Base-by-base conservation (phyloP, 1,140 invertebrate species). In the Macrotrachela quadricornifera region DNA sequence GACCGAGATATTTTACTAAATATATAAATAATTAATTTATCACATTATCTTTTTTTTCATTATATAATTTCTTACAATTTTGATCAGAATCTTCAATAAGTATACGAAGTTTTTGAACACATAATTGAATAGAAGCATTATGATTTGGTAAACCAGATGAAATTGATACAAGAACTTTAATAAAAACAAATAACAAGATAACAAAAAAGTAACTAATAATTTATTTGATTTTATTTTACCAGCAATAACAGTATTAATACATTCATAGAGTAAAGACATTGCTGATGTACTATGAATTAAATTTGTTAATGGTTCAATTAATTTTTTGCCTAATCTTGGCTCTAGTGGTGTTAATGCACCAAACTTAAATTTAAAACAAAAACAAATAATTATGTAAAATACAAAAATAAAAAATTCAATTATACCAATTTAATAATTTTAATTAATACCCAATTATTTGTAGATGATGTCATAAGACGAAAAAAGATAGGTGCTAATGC, bases 401-500 rank as follows among this genome's bases (percentile, higher is more conserved):
- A 49, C 54, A 12, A 45, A 15, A 41, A 18, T 41, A 78, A 80
- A 30, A 30, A n/a, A n/a, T n/a, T n/a, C n/a, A n/a, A n/a, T n/a
- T n/a, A n/a, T 30, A 30, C 21, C 77, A 99, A 73, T 79, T 99
- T 99, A 51, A 99, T 97, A 57, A 99, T 97, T 73, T 99, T 99
- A 58, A 99, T 99, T 21, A 99, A 76, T 83, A 99, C 96, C 94
- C 94, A 99, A 73, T 99, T 99, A 68, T 97, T 99, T 40, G 91
- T 90, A 30, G 91, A 96, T 44, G 87, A 94, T 36, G 88, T 97
- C 92, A 99, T 96, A 37, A 99, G 74, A 69, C 96, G 95, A 70
- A 97, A 99, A 73, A 99, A 99, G 1, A 95, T 80, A 0, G 92
- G 91, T 40, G 92, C 92, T 59, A 99, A 72, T 56, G 87, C 91